Evolutionary conservation across 2,797 vertebrate genomes (phyloP).

Genomic region (Falco berigora): DNA sequence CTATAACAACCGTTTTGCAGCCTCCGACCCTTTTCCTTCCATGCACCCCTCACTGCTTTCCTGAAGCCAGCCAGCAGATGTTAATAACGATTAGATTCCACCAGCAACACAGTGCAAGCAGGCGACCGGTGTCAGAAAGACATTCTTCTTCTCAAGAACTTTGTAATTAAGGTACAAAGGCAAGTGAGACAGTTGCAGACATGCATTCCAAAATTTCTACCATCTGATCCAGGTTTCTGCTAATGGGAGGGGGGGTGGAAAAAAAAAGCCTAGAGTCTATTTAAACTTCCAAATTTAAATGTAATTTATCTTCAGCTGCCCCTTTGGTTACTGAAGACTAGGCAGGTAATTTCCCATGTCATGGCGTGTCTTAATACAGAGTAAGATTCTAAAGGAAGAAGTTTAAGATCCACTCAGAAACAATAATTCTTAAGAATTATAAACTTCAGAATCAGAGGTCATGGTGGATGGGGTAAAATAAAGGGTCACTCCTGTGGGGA

Average conservation of each 20-base stretch:
- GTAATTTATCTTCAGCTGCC: background rate
- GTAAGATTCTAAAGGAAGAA: background rate
- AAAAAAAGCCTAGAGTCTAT: background rate
- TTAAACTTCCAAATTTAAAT: background rate
- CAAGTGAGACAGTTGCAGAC: accelerated
- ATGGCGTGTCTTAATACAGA: background rate
- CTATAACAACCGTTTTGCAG: background rate
- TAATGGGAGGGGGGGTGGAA: accelerated
- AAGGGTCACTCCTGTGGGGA: background rate
- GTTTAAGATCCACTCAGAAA: background rate
- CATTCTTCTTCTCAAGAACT: background rate
- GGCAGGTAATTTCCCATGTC: background rate
- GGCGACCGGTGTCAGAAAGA: background rate
- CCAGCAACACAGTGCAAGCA: background rate
- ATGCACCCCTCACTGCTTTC: accelerated
- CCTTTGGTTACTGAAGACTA: background rate
- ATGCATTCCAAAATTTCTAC: background rate
- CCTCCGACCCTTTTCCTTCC: background rate
- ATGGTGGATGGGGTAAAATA: background rate
- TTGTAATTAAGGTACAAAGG: background rate
- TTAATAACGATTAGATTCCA: background rate
- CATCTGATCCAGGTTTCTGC: background rate
- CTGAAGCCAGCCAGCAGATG: background rate
- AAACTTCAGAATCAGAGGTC: background rate
- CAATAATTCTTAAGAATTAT: background rate